Base-by-base conservation (phyloP, 2,797 vertebrate species). In the Sardinella longiceps region DNA sequence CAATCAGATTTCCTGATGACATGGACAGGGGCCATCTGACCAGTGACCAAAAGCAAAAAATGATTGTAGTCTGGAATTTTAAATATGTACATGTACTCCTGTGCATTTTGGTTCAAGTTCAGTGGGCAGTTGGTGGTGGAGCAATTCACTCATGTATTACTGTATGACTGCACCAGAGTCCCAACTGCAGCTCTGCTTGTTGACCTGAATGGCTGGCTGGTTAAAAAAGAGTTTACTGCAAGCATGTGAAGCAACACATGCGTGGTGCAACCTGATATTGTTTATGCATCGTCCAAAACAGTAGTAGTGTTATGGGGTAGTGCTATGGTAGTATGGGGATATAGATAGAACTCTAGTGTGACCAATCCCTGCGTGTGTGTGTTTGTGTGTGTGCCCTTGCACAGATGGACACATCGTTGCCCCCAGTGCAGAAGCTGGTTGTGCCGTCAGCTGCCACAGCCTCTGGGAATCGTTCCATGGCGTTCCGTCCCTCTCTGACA, bases 401-500 rank as follows among this genome's bases (percentile, higher is more conserved):
- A 77, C 93, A 99, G 98, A 89, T 96, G 95, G 97, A 98, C 81
- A 90, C 92, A 0, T 91, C 91, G 9, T 91, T 94, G 85, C 98
- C 98, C 33, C 98, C 98, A 5, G 96, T 97, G 83, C 96, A 97
- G 95, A 98, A 95, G 90, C 94, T 98, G 14, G 87, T 97, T 90
- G 96, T 96, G 86, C 98, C 98, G 84, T 91, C 95, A 86, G 89
- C 92, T 80, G 89, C 95, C 85, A 91, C 95, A 5, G 90, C 96
- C 87, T 92, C 96, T 82, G 87, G 91, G 90, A 96, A 95, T 92
- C 94, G 95, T 83, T 96, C 95, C 0, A 93, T 96, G 51, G 98
- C 97, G 92, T 97, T 98, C 93, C 97, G 96, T 90, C 97, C 98
- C 0, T 98, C 97, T 86, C 92, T 99, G 84, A 97, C 96, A 84